These are phyloP conservation scores for Orussus abietinus DNA, from an alignment of 1,140 invertebrate species.

Conservation along the genomic window DNA sequence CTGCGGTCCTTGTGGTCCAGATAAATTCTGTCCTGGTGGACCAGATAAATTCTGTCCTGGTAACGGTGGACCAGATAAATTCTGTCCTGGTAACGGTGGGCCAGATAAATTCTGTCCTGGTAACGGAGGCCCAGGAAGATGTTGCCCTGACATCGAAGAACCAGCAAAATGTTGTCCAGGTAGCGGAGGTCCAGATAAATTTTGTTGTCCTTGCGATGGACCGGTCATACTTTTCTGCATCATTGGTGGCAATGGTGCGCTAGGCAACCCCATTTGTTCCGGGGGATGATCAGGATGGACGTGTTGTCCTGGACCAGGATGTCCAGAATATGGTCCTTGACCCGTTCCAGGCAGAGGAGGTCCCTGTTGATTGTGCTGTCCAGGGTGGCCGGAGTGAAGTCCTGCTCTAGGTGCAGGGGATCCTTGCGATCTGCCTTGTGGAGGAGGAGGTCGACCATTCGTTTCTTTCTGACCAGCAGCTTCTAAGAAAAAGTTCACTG, in stretches of 20 bases:
- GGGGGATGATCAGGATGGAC: slow-evolving; percentile 2
- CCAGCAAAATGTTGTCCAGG: slow-evolving; percentile 20
- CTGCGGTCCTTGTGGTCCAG: too few species aligned
- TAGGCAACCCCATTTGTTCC: slow-evolving; percentile 16
- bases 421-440: slow-evolving; percentile 15
- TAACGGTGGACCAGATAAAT: too few species aligned
- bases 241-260: too few species aligned
- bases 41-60: too few species aligned
- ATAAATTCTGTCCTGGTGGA: too few species aligned
- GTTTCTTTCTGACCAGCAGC: slow-evolving; percentile 32
- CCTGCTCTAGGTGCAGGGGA: slow-evolving; percentile 1
- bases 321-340: slow-evolving; percentile 12
- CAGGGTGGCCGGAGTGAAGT: slow-evolving; percentile 20
- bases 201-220: slow-evolving; percentile 21
- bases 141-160: slow-evolving; percentile 19
- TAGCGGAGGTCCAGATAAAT: slow-evolving; percentile 18
- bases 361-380: slow-evolving; percentile 22
- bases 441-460: slow-evolving; percentile 25
- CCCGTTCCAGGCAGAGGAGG: slow-evolving; percentile 16
- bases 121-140: slow-evolving; percentile 24
- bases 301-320: slow-evolving; percentile 13
- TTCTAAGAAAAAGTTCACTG: slow-evolving; percentile 21
- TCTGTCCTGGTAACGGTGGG: too few species aligned
- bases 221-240: slow-evolving; percentile 17
- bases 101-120: too few species aligned